Evolutionary conservation across 2,113 vertebrate genomes (phyloP), one percentile per base, ranked within the genome.

Genomic region (Martes martes): DNA sequence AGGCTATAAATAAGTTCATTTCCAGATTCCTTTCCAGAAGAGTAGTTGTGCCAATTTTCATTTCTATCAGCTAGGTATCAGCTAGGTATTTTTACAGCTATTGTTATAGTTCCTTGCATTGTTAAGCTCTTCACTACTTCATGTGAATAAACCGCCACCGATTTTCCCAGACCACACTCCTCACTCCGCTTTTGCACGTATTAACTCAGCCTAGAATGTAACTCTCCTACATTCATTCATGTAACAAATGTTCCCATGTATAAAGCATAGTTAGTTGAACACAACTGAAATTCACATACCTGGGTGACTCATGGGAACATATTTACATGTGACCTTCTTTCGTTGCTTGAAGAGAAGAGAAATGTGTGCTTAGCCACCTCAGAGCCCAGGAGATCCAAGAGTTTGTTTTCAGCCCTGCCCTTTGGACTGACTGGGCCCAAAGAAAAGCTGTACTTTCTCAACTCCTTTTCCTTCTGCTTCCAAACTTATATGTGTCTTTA

Each of bases 231-330:
- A 39, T 67, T 90, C 65, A 42, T 63, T 92, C 39, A 78, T 76
- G 59, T 93, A 83, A 80, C 47, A 79, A 57, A 57, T 91, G 36
- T 73, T 93, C 83, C n/a, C 47, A 73, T 95, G 16, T 80, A 39
- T 79, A 88, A 89, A 16, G 33, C 36, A 52, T 89, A 50, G 57
- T 45, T 95, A 33, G 45, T 65, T 95, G 83, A 94, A 79, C 59
- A 73, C 47, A 88, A 23, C 21, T 92, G 63, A 73, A 88, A 57
- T 87, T 76, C 28, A 36, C 36, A 31, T 21, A n/a, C 47, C 82
- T 96, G 76, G 13, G 79, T 84, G 87, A 91, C 88, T 91, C 87
- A 74, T 86, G 71, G 71, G 42, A 89, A 96, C 65, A 63, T 42
- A 95, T 86, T 96, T 92, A 31, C 36, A 47, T 89, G 39, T 55